Conservation (phyloP, 2,888 invertebrate species). For the Danaus chrysippus region DNA sequence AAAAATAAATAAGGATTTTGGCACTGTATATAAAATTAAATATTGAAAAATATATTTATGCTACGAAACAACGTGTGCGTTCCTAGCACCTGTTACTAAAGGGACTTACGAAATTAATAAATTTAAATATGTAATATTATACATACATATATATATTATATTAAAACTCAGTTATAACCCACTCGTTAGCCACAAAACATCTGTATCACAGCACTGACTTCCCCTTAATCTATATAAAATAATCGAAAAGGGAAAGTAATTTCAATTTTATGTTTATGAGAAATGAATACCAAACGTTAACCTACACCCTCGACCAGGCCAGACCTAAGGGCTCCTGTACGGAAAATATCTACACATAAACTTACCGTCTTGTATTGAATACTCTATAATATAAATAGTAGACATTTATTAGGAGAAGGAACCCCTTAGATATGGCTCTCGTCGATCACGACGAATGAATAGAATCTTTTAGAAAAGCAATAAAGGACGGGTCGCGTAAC, state of each 20-base stretch:
- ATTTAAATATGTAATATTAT: too few species aligned
- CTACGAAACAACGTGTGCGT: slow-evolving; percentile 23
- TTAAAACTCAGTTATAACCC: slow-evolving; percentile 32
- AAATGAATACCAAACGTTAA: slow-evolving; percentile 47
- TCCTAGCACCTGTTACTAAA: slow-evolving; percentile 28
- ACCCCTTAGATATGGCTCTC: neutral
- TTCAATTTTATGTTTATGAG: slow-evolving; percentile 34
- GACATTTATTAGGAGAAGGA: neutral
- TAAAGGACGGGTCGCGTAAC: neutral
- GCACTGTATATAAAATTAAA: slow-evolving; percentile 37
- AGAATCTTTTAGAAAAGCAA: neutral
- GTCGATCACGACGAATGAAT: neutral
- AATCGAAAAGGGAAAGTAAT: neutral
- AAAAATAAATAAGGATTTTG: slow-evolving; percentile 42
- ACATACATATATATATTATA: slow-evolving; percentile 7
- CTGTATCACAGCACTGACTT: slow-evolving; percentile 71
- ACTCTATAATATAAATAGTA: slow-evolving; percentile 3
- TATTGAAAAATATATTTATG: slow-evolving; percentile 1
- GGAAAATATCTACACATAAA: slow-evolving; percentile 3
- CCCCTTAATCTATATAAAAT: slow-evolving; percentile 54
- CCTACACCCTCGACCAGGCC: slow-evolving; percentile 28
- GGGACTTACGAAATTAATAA: slow-evolving; percentile 14
- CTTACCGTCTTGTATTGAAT: slow-evolving; percentile 1
- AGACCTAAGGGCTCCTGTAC: slow-evolving; percentile 16
- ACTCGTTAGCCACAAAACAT: slow-evolving; percentile 52